Evolutionary conservation across 2,797 vertebrate genomes (phyloP), one percentile per base, ranked within the genome.

Genomic region (Anniella stebbinsi): DNA sequence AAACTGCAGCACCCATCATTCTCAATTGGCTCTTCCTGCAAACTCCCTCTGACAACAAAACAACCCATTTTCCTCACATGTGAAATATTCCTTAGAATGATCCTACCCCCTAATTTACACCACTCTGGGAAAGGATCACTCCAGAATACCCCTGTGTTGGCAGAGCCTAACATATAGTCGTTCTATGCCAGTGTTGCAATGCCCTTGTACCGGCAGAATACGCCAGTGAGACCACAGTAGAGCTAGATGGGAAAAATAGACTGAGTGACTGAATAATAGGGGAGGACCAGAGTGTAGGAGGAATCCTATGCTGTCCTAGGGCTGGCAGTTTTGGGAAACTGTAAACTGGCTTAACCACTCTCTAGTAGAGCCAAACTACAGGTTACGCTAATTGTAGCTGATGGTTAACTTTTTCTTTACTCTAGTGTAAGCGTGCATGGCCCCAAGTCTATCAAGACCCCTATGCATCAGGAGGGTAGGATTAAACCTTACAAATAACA

Each of bases 11-110:
- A 51, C 45, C 63, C 57, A 70, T 86, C n/a, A 2, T 83, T 63
- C 63, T 83, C 85, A 87, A 78, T 1, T 84, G 77, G 73, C 84
- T 77, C 8, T 8, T 4, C 0, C 0, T 25, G 73, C 72, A 87
- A 78, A 84, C 0, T 0, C 51, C 63, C 81, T 45, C 0, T 45
- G 87, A 1, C 0, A 80, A 36, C 2, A 2, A 87, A 25, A 36
- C 9, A 75, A 80, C 87, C 92, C 93, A 41, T 82, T 51, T 83
- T n/a, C 28, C 0, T 0, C 69, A n/a, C 15, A 0, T 2, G 9
- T 38, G 18, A 36, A 87, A 5, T 57, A 54, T 51, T 33, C 72
- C 69, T 15, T 38, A 86, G 23, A 57, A 80, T 60, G 54, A 86
- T 73, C 33, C 38, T n/a, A 18, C 86, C 67, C 67, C 45, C 67